phyloP scores from a whole-genome alignment of 1,140 invertebrate genomes.

The Drosophila elegans region DNA sequence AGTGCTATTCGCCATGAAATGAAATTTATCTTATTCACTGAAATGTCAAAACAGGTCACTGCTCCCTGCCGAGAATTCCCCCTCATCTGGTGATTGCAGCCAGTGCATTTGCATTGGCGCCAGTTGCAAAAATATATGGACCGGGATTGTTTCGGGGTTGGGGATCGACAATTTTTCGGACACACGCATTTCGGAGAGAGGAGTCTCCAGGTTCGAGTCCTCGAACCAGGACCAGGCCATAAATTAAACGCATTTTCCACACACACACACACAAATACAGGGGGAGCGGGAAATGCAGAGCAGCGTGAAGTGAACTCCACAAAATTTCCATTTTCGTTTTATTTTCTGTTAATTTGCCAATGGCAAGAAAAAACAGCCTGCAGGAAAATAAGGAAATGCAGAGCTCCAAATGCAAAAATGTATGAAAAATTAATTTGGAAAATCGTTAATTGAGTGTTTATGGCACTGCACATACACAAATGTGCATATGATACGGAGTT shows the following conservation, averaged over 20 bases:
- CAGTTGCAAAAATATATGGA: constrained; percentile 48
- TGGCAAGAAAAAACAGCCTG: constrained; percentile 40
- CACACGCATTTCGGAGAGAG: constrained; percentile 46
- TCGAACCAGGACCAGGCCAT: constrained; percentile 49
- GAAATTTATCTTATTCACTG: constrained; percentile 44
- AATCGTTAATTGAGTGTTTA: constrained; percentile 85
- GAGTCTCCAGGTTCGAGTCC: constrained; percentile 44
- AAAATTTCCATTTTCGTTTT: constrained; percentile 68
- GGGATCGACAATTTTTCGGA: constrained; percentile 55
- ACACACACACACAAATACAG: constrained; percentile 31
- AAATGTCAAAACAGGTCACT: constrained; percentile 42
- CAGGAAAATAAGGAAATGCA: constrained; percentile 66
- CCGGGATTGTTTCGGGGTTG: constrained; percentile 9
- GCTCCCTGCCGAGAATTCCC: constrained; percentile 16
- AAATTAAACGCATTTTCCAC: constrained; percentile 78
- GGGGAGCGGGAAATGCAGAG: constrained; percentile 10
- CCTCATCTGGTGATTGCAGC: constrained; percentile 5
- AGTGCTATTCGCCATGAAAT: constrained; percentile 12
- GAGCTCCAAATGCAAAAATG: constrained; percentile 47
- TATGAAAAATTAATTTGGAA: constrained; percentile 84
- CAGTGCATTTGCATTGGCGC: constrained; percentile 67
- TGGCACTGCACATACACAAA: constrained; percentile 47
- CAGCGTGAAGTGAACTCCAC: constrained; percentile 36
- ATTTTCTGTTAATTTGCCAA: constrained; percentile 75
- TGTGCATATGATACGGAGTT: constrained; percentile 38